A percentile compares a stretch with the other conserved stretches of the same genome.
Evolutionary conservation across 2,113 vertebrate genomes (phyloP).

Genomic region (Cranoglanis bouderius): DNA sequence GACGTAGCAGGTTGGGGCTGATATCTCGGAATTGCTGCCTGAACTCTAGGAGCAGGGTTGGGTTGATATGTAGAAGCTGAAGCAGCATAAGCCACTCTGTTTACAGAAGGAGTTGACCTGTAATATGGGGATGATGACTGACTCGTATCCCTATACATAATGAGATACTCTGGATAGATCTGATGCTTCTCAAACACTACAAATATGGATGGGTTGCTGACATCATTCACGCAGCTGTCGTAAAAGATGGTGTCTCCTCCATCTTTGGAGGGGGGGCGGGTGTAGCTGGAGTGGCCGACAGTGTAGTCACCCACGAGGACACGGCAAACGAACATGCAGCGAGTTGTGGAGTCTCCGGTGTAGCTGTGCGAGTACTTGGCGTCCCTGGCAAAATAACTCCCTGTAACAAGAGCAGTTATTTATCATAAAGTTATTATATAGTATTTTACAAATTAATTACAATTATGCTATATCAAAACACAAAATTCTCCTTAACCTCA

Average conservation of each 20-base stretch:
- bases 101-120: not conserved
- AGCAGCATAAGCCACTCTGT: not conserved
- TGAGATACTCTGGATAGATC: conserved; percentile 82
- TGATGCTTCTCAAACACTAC: conserved; percentile 87
- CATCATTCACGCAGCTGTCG: conserved; percentile 80
- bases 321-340: conserved; percentile 51
- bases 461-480: not conserved
- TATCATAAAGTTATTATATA: not conserved
- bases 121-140: not conserved
- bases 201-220: conserved; percentile 77
- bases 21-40: not conserved
- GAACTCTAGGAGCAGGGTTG: not conserved
- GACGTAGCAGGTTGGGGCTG: not conserved
- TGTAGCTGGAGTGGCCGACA: conserved; percentile 41
- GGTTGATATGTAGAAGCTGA: not conserved
- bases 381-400: conserved; percentile 55
- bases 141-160: conserved; percentile 65
- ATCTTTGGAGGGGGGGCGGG: conserved; percentile 50
- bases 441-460: not conserved
- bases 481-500: not conserved
- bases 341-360: conserved; percentile 12
- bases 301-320: conserved; percentile 52
- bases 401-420: conserved; percentile 9
- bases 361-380: conserved; percentile 53
- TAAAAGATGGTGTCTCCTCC: conserved; percentile 61